These are phyloP conservation scores for Amiota communis DNA, from an alignment of 2,888 invertebrate species.

Conservation along the genomic window DNA sequence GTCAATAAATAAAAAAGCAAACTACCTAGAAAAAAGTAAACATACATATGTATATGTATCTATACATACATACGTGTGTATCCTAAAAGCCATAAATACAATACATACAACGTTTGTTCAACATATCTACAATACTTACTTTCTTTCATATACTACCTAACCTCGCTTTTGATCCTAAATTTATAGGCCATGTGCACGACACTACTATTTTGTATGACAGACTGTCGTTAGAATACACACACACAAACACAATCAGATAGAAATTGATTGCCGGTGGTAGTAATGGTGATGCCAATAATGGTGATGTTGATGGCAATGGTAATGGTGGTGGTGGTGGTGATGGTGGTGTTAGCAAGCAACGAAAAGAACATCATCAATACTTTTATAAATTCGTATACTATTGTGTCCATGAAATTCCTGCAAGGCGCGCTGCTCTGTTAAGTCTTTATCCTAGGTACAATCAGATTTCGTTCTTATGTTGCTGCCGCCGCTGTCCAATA, in stretches of 20 bases:
- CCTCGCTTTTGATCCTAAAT: neutral
- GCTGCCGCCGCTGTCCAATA: constrained; percentile 34
- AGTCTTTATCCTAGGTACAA: constrained; percentile 5
- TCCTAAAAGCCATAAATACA: too few relatives aligned
- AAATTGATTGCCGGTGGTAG: neutral
- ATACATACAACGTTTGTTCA: too few relatives aligned
- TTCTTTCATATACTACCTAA: too few relatives aligned
- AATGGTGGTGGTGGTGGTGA: neutral
- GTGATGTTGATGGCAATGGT: neutral
- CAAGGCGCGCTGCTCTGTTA: neutral
- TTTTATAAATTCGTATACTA: neutral
- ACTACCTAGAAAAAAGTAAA: too few relatives aligned
- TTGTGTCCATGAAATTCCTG: constrained; percentile 24
- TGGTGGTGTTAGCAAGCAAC: neutral
- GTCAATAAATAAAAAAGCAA: neutral
- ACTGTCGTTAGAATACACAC: neutral
- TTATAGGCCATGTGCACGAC: constrained; percentile 25
- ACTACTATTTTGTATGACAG: neutral
- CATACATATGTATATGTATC: too few relatives aligned
- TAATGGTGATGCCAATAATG: neutral
- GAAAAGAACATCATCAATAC: neutral
- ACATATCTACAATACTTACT: too few relatives aligned
- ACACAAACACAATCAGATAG: neutral
- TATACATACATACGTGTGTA: too few relatives aligned
- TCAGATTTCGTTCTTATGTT: constrained; percentile 27